Conservation (phyloP, 2,113 vertebrate species). For the Bucco capensis region DNA sequence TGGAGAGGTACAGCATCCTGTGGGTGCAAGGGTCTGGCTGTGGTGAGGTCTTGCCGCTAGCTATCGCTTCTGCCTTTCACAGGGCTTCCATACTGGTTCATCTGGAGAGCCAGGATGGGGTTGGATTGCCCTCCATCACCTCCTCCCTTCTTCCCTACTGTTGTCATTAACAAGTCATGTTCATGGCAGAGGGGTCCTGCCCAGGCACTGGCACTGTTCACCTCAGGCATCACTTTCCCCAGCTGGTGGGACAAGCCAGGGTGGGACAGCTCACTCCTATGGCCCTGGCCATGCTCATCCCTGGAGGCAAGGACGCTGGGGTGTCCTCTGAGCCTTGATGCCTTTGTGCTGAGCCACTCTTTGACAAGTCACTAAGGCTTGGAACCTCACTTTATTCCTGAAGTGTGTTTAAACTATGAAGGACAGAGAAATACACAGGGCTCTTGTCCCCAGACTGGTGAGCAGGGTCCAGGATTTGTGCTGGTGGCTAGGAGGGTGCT, state of each 20-base stretch:
- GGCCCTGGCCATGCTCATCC: not conserved
- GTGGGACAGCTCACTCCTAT: not conserved
- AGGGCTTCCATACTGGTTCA: not conserved
- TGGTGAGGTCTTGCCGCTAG: not conserved
- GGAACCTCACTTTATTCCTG: not conserved
- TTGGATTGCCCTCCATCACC: accelerated
- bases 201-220: too few relatives aligned
- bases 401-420: accelerated
- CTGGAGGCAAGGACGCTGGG: not conserved
- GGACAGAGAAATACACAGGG: accelerated
- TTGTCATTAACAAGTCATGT: not conserved
- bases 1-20: accelerated
- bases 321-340: accelerated
- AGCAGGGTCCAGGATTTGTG: accelerated
- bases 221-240: not conserved
- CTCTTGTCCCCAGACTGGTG: not conserved
- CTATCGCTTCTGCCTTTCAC: not conserved
- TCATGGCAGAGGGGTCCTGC: accelerated
- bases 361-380: accelerated
- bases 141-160: not conserved
- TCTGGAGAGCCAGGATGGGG: not conserved
- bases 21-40: accelerated
- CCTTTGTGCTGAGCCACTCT: not conserved
- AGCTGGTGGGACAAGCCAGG: accelerated
- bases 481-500: not conserved